phyloP scores from a whole-genome alignment of 2,888 invertebrate species.

The Choreutis nemorana region DNA sequence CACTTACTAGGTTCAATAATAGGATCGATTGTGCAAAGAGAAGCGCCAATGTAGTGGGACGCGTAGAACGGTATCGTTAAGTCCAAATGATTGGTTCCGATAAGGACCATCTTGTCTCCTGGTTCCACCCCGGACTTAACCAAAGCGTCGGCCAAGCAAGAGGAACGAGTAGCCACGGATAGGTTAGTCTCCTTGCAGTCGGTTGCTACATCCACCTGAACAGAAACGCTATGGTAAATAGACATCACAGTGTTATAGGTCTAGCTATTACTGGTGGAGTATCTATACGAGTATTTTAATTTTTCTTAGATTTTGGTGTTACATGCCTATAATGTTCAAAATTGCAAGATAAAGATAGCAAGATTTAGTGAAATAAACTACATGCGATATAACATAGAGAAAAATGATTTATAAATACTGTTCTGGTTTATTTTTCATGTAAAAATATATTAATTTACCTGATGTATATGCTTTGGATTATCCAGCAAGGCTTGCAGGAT shows the following conservation, averaged over 20 bases:
- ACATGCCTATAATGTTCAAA: no score
- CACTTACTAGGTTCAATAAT: conserved; percentile 17
- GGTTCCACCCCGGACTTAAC: conserved; percentile 20
- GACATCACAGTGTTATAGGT: no score
- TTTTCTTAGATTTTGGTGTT: no score
- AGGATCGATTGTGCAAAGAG: conserved; percentile 25
- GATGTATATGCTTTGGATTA: conserved; percentile 18
- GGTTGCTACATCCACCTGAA: conserved; percentile 26
- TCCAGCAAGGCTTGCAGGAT: conserved; percentile 23
- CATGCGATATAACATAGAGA: no score
- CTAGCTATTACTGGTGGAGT: no score
- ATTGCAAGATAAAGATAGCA: no score
- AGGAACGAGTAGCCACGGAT: conserved; percentile 23
- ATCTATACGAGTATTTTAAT: no score
- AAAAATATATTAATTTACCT: conserved; percentile 20
- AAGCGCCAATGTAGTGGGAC: conserved; percentile 23
- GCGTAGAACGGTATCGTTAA: conserved; percentile 27
- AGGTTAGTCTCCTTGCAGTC: conserved; percentile 21
- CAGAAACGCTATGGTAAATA: no score
- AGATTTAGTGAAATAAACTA: no score
- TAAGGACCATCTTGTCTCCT: conserved; percentile 24
- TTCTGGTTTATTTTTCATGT: no score
- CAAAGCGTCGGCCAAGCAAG: conserved; percentile 26
- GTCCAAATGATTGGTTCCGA: conserved; percentile 27
- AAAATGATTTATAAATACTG: no score